Evolutionary conservation across 2,113 vertebrate species (phyloP), one percentile per base, ranked within the genome.

Genomic region (Zosterops lateralis): DNA sequence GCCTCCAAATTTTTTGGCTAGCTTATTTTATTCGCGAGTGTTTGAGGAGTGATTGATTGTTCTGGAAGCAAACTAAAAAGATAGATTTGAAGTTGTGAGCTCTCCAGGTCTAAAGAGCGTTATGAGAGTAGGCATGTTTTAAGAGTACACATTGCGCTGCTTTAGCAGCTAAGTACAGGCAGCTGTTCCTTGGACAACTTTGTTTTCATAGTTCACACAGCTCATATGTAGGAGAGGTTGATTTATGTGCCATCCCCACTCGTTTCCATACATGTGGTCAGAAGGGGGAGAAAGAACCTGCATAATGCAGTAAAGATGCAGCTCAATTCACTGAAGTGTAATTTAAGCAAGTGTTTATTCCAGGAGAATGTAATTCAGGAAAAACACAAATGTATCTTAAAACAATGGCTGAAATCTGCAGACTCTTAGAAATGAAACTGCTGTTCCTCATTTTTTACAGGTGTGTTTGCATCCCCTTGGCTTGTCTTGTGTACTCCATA

Each of bases 271-370:
- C 71, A 70, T 95, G 89, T 76, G 91, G 87, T 91, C 87, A 76
- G 89, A 94, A 84, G 91, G 84, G 71, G 91, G 78, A 95, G 89
- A 95, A 95, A 91, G 74, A 95, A 95, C 94, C 94, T 95, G 93
- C 87, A 88, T 93, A 92, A 96, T 89, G 64, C 71, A 87, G 71
- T 85, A 91, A 91, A 95, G 94, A 92, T 87, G 82, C 91, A 26
- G 38, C 58, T 80, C 74, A 58, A 56, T 70, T 92, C n/a, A 58
- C 56, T 73, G 71, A 85, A 73, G 66, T 68, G 66, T 89, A 94
- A 91, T 85, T 92, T 85, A 91, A 96, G 87, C 54, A 93, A 76
- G 76, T 84, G 87, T 91, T 95, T 95, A 85, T 91, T 93, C 64
- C 87, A 90, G 68, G 64, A 76, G 64, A 93, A 32, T 65, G 50